Evolutionary conservation across 2,797 vertebrate species (phyloP).

Genomic region (Hydrophis major): DNA sequence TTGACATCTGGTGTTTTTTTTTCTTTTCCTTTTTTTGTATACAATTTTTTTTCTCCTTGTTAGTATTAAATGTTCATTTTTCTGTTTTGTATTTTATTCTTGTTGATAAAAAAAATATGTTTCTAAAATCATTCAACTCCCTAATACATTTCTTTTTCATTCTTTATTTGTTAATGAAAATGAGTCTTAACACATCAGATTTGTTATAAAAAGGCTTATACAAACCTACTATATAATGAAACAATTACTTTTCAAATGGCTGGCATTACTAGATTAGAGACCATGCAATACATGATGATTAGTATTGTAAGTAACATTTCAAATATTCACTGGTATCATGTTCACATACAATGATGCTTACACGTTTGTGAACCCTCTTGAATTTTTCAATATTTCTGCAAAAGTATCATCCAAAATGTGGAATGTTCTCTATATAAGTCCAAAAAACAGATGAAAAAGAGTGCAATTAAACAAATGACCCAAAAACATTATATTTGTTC

Average conservation of each 20-base stretch:
- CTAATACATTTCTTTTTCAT: not conserved
- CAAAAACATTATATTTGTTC: not conserved
- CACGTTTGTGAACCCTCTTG: not conserved
- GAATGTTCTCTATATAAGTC: not conserved
- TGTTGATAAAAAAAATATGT: no score
- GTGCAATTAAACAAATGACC: not conserved
- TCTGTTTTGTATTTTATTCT: no score
- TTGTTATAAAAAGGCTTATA: no score
- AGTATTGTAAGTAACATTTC: not conserved
- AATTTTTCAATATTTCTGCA: not conserved
- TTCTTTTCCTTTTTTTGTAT: no score
- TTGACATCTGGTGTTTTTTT: no score
- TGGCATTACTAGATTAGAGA: not conserved
- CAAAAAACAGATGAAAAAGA: not conserved
- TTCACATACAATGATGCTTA: not conserved
- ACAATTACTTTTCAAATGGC: no score
- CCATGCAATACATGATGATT: not conserved
- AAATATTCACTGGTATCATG: not conserved
- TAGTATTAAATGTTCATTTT: no score
- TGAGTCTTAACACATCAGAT: not conserved
- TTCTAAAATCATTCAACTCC: no score
- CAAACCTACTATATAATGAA: no score
- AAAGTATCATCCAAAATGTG: not conserved
- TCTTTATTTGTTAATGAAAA: not conserved
- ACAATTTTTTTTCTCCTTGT: no score